Evolutionary conservation across 2,113 vertebrate genomes (phyloP).

Genomic region (Menidia beryllina): DNA sequence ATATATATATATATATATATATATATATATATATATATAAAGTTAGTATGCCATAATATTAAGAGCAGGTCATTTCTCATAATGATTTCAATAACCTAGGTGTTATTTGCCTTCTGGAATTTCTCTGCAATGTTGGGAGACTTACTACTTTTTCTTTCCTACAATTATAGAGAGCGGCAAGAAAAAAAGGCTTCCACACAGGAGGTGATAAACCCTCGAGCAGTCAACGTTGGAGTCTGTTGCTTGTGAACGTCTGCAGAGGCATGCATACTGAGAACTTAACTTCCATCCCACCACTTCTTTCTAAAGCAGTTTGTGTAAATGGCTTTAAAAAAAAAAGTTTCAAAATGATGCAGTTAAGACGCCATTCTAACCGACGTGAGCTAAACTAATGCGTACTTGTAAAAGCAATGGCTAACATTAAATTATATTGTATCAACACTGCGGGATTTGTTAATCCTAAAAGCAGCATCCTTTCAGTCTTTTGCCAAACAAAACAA

Average conservation of each 20-base stretch:
- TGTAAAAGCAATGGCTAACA: not conserved
- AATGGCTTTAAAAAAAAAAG: not conserved
- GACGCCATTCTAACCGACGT: no score
- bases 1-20: no score
- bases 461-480: no score
- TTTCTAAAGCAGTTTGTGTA: not conserved
- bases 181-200: not conserved
- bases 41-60: not conserved
- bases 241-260: not conserved
- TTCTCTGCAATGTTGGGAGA: not conserved
- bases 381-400: not conserved
- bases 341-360: not conserved
- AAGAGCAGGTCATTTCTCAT: not conserved
- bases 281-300: conserved; percentile 13
- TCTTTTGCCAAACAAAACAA: not conserved
- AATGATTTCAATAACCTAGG: not conserved
- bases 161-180: conserved; percentile 3
- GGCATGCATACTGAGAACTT: conserved; percentile 2
- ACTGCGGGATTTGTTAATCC: not conserved
- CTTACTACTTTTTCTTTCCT: not conserved
- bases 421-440: conserved; percentile 18
- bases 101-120: not conserved
- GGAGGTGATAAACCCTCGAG: not conserved
- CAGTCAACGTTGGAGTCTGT: not conserved
- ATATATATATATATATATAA: no score